Base-by-base conservation (phyloP, 1,140 invertebrate genomes). In the Gryon sp. region DNA sequence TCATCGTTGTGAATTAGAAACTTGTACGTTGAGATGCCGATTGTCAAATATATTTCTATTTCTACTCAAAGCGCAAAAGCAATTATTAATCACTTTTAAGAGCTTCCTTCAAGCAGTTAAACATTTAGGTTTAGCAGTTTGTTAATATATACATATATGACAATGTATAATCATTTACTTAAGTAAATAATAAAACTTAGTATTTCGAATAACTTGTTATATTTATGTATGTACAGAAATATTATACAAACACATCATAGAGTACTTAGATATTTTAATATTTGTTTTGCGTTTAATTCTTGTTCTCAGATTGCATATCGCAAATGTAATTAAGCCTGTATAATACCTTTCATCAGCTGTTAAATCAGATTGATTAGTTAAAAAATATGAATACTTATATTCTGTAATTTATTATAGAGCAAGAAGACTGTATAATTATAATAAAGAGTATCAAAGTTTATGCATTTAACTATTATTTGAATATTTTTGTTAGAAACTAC, bases 361-460 rank as follows among this genome's bases (percentile, higher is more conserved):
- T 2, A 34, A 5, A 11, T n/a, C n/a, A 9, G 8, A 9, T 28
- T 7, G 26, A n/a, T n/a, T 7, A 7, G 6, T 7, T 7, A n/a
- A 28, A 3, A 9, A 28, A 9, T 9, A 9, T 28, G 8, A 9
- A 34, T 53, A 11, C 30, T n/a, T 57, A 40, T 40, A 32, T 68
- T 66, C 26, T 48, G 26, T 55, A 36, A 63, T 43, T 79, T 68
- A 52, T 40, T n/a, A n/a, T 46, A 55, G 24, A 11, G 26, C 38
- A 65, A 73, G 11, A 73, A 73, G 69, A 73, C 69, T 73, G 69
- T 73, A 57, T 65, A 65, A 50, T 55, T 62, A 73, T 32, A 73
- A 73, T 73, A 65, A 73, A 73, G 32, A 45, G 46, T 52, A 59
- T 57, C 15, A 59, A 53, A 60, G 20, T 73, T 62, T 72, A 57